Evolutionary conservation across 2,797 vertebrate species (phyloP).

Genomic region (Chanos chanos): DNA sequence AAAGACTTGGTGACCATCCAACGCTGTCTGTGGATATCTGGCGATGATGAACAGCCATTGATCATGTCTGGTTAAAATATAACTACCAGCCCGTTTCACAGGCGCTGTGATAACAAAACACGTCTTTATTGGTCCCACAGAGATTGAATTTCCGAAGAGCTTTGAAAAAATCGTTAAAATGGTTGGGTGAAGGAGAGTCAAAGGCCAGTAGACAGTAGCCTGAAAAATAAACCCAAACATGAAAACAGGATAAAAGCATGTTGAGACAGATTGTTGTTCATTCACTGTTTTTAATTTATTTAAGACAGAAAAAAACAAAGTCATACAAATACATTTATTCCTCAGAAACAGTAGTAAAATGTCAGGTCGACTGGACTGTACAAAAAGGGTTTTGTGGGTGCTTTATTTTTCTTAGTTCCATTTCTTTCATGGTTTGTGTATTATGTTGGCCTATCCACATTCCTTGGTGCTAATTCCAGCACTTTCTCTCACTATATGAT

Average conservation of each 20-base stretch:
- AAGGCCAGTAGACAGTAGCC: no score
- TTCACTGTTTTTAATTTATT: not conserved
- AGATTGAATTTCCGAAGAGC: no score
- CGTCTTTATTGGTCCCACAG: no score
- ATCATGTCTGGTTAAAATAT: slow-evolving; percentile 5
- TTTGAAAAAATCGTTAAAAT: no score
- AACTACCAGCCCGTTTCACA: not conserved
- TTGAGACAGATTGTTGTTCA: no score
- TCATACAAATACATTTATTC: not conserved
- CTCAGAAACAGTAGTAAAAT: not conserved
- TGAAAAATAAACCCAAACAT: no score
- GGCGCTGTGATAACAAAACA: no score
- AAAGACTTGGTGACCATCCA: slow-evolving; percentile 12
- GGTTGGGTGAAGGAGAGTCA: no score
- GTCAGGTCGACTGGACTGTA: not conserved
- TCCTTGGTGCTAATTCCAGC: no score
- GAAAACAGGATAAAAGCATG: no score
- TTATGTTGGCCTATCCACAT: no score
- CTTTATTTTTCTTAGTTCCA: not conserved
- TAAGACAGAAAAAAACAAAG: not conserved
- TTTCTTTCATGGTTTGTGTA: slow-evolving; percentile 11
- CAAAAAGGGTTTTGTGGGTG: slow-evolving; percentile 6
- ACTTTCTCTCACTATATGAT: no score
- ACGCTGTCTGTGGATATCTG: not conserved
- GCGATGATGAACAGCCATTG: not conserved